Conservation (phyloP, 1,140 invertebrate genomes). For the Drosophila rhopaloa region DNA sequence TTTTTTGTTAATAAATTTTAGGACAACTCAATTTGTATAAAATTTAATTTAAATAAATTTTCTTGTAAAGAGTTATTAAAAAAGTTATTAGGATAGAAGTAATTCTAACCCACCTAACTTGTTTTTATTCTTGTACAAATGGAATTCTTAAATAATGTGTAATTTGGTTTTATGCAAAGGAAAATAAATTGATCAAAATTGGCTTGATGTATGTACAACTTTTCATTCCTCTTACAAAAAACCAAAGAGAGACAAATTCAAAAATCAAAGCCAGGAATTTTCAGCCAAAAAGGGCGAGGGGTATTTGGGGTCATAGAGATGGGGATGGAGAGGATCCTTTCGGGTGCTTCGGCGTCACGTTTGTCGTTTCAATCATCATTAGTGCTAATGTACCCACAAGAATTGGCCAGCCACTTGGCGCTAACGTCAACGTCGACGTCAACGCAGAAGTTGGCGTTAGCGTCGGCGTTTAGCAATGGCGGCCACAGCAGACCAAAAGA, state of each 20-base stretch:
- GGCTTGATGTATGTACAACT: slow-evolving; percentile 8
- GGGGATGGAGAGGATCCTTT: slow-evolving; percentile 33
- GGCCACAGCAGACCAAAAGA: slow-evolving; percentile 13
- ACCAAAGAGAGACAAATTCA: slow-evolving; percentile 58
- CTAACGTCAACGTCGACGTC: slow-evolving; percentile 11
- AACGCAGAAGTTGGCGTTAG: slow-evolving; percentile 7
- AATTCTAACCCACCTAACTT: no score
- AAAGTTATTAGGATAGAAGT: no score
- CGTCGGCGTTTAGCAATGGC: slow-evolving; percentile 42
- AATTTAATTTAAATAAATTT: no score
- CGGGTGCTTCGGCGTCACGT: slow-evolving; percentile 64
- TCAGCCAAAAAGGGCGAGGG: slow-evolving; percentile 7
- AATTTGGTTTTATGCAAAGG: no score
- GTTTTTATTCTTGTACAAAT: no score
- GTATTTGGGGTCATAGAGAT: no score
- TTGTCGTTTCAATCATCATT: slow-evolving; percentile 85
- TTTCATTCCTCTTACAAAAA: slow-evolving; percentile 16
- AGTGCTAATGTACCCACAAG: slow-evolving; percentile 85
- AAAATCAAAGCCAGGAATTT: slow-evolving; percentile 73
- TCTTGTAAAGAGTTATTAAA: no score
- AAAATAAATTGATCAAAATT: neutral
- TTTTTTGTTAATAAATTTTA: no score
- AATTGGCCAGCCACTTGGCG: slow-evolving; percentile 78
- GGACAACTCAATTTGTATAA: no score
- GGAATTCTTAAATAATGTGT: no score